Evolutionary conservation across 2,797 vertebrate species (phyloP).

Genomic region (Meda fulgida): DNA sequence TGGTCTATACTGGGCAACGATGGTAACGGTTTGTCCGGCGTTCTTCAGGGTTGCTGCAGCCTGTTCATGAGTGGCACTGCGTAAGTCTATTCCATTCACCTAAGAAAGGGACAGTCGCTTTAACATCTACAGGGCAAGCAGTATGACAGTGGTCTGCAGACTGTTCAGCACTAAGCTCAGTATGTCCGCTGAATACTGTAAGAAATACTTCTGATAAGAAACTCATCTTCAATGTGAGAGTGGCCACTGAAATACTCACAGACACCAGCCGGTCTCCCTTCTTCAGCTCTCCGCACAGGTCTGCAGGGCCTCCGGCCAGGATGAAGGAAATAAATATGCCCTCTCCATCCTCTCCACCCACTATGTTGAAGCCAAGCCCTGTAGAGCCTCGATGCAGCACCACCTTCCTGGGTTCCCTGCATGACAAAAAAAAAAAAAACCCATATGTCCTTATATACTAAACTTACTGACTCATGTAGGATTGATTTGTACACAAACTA

Average conservation of each 20-base stretch:
- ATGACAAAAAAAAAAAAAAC: background rate
- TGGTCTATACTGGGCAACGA: slow-evolving; percentile 93
- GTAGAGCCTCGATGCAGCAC: slow-evolving; percentile 92
- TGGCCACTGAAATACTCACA: slow-evolving; percentile 72
- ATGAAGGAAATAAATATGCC: slow-evolving; percentile 99
- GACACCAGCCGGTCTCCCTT: slow-evolving; percentile 96
- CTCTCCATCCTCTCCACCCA: slow-evolving; percentile 96
- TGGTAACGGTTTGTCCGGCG: slow-evolving; percentile 93
- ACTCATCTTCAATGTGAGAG: background rate
- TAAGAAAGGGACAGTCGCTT: slow-evolving; percentile 58
- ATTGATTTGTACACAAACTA: background rate
- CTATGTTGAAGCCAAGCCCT: slow-evolving; percentile 97
- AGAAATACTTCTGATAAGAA: background rate
- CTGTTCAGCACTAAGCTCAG: background rate
- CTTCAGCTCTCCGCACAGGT: slow-evolving; percentile 93
- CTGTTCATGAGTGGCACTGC: slow-evolving; percentile 93
- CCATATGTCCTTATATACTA: background rate
- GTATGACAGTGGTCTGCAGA: background rate
- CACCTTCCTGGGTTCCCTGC: slow-evolving; percentile 93
- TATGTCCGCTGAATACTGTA: background rate
- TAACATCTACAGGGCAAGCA: background rate
- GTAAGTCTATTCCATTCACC: slow-evolving; percentile 95
- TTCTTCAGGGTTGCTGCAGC: slow-evolving; percentile 95
- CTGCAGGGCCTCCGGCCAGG: slow-evolving; percentile 94
- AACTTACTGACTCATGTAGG: background rate